Base-by-base conservation (phyloP, 2,113 vertebrate genomes). In the Rattus norvegicus region DNA sequence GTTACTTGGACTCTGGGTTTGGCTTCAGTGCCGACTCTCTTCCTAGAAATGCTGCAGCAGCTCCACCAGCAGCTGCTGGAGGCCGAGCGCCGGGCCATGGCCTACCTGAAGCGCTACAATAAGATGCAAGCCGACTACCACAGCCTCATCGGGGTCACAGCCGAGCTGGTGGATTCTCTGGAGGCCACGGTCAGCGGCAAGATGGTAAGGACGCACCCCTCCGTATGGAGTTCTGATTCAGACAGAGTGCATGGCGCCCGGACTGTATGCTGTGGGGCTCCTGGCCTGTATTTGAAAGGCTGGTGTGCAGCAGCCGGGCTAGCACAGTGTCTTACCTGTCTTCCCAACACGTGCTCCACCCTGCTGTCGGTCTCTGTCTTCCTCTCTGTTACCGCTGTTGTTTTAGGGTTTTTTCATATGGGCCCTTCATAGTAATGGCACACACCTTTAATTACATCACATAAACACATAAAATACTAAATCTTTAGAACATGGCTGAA, bases 161-260 rank as follows among this genome's bases (percentile, higher is more conserved):
- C 99, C 2, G 99, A 99, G 95, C 99, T 99, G 95, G 99, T 99
- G 28, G 99, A 99, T 95, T 99, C 99, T 0, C 98, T 99, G 73
- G 99, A 99, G 96, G 99, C 99, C 96, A 99, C 99, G 0, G 98
- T 99, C 97, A 99, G 98, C 6, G 99, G 99, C 97, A 99, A 99
- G 98, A 99, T 99, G 99, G 99, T 99, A 98, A 98, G 98, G 75
- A 52, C 72, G 10, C 11, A 39, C 93, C 39, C 39, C 0, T 1
- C 0, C 47, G 8, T 86, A 5, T 24, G 4, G 72, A 10, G 43
- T 94, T 93, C 63, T 93, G 36, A 76, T 49, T 0, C 12, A 72
- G 85, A 59, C 54, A 12, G 59, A 63, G 30, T 5, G 10, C 7
- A 0, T 2, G 0, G 36, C 30, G 19, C 47, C 5, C 1, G 6